These are phyloP conservation scores for Rhineura floridana DNA, from an alignment of 2,113 vertebrate species.

Conservation along the genomic window DNA sequence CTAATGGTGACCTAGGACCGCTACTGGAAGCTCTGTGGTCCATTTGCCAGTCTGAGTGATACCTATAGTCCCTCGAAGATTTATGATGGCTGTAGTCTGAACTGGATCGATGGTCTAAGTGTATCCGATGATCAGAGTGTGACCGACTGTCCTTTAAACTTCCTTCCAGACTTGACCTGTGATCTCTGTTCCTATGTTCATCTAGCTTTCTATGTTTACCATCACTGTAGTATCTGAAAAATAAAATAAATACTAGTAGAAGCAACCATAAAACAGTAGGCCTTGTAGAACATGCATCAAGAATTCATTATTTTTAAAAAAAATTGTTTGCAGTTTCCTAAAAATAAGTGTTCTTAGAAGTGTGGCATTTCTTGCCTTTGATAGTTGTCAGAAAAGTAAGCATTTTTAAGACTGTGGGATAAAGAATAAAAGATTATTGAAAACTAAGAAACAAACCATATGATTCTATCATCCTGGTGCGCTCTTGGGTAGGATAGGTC, in stretches of 20 bases:
- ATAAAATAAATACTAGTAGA: constrained; percentile 34
- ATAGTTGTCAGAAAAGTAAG: background rate
- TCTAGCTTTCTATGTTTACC: constrained; percentile 93
- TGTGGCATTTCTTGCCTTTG: background rate
- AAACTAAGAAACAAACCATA: background rate
- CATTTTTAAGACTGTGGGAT: background rate
- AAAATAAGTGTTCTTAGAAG: background rate
- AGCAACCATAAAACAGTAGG: constrained; percentile 26
- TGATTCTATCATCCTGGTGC: background rate
- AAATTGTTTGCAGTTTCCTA: background rate
- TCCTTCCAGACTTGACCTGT: constrained; percentile 83
- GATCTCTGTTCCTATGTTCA: constrained; percentile 90
- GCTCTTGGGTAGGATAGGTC: background rate
- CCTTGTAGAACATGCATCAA: background rate
- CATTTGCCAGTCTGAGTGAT: constrained; percentile 95
- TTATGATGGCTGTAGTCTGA: constrained; percentile 86
- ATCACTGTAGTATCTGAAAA: constrained; percentile 89
- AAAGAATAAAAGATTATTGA: background rate
- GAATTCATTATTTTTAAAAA: rapidly evolving
- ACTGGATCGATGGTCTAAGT: constrained; percentile 80
- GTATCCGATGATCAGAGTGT: constrained; percentile 81
- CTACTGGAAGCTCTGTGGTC: constrained; percentile 90
- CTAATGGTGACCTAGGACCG: constrained; percentile 89
- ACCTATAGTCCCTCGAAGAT: constrained; percentile 89
- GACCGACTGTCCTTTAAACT: constrained; percentile 84